Evolutionary conservation across 2,113 vertebrate genomes (phyloP).

Genomic region (Dasyornis broadbenti): DNA sequence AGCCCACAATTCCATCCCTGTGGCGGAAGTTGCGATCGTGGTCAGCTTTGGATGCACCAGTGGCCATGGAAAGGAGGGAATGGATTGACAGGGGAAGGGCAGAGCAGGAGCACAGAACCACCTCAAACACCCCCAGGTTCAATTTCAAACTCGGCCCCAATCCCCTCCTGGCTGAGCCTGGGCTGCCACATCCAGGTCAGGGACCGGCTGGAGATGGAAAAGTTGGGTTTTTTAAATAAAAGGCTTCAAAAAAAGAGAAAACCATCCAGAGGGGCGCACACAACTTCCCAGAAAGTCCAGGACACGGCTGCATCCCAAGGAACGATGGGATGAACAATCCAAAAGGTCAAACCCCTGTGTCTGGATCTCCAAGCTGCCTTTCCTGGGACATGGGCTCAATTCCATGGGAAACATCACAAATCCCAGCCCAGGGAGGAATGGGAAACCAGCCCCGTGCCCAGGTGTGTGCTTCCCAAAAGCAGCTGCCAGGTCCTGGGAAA

Average conservation of each 20-base stretch:
- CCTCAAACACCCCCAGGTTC: rapidly evolving
- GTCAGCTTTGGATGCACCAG: neutral
- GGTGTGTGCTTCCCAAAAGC: neutral
- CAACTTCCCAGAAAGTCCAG: neutral
- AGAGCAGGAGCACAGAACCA: neutral
- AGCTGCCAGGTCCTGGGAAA: neutral
- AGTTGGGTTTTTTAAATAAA: no score
- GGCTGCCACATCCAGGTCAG: no score
- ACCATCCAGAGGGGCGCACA: neutral
- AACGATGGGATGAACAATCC: neutral
- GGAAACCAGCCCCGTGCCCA: rapidly evolving
- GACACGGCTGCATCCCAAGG: no score
- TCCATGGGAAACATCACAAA: neutral
- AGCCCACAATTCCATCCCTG: neutral
- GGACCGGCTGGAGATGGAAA: neutral
- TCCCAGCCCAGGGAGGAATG: neutral
- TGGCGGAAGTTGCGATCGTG: rapidly evolving
- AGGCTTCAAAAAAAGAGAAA: neutral
- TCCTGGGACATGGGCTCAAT: neutral
- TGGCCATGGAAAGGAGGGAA: neutral
- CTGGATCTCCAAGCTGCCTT: neutral
- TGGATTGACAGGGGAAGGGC: rapidly evolving
- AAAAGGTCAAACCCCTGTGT: neutral
- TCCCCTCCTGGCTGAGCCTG: no score
- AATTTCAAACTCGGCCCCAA: neutral